Base-by-base conservation (phyloP, 2,888 invertebrate genomes). In the Andrena minutula region DNA sequence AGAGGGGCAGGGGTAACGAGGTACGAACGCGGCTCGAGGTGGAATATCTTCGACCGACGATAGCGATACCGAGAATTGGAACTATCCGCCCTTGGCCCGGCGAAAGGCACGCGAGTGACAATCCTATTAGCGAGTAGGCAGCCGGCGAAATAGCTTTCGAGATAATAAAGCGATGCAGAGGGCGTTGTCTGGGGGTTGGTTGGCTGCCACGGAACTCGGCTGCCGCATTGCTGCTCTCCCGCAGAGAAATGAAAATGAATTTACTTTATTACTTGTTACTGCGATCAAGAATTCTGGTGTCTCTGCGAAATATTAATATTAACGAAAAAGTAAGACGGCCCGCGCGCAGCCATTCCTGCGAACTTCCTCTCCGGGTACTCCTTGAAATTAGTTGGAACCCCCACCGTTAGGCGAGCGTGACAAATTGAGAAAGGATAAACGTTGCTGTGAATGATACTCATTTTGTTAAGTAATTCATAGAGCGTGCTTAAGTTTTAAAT, bases 81-180 rank as follows among this genome's bases (percentile, higher is more conserved):
- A 86, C 83, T 86, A 88, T 83, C 77, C 85, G 72, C 75, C 74
- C 65, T 84, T 71, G 86, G 75, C 83, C 72, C 63, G 70, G 86
- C 83, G 83, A 88, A 88, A 88, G 88, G 85, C 88, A 88, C 88
- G 85, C 88, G 88, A 88, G 88, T 88, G 88, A 88, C 88, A 88
- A 88, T 88, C 86, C 88, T 88, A 88, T 88, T 88, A 88, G 86
- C 82, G 88, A 86, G 75, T 88, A 88, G 88, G 88, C 88, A 88
- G 88, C 76, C 86, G 79, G 85, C 86, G 86, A 86, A 86, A 88
- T 88, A 88, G 86, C 88, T 88, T 88, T 83, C 85, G 86, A 88
- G 88, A 88, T 88, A 88, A 88, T 88, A 88, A 88, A 88, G 83
- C 79, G 88, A 79, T 66, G 83, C 72, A 71, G 84, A 58, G 56